Evolutionary conservation across 2,888 invertebrate genomes (phyloP), one percentile per base, ranked within the genome.

Genomic region (Schizaphis graminum): DNA sequence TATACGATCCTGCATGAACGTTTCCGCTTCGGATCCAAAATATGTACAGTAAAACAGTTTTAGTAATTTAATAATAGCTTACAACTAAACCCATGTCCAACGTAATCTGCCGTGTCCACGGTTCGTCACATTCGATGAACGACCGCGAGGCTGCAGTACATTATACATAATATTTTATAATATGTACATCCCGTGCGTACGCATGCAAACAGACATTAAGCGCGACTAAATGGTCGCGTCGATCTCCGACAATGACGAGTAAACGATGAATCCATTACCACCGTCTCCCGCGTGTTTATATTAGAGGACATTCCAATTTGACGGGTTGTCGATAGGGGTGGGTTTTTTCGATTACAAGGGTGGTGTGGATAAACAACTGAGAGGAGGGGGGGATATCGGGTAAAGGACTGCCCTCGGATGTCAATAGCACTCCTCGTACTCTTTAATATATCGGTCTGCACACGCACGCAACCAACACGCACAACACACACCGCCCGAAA

Each of bases 381-480:
- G 47, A 8, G 44, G 11, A 67, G 35, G 53, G 11, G 88, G 35
- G 53, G 28, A 24, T 77, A 77, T 57, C 11, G 84, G 84, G 47
- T 35, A 89, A 93, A 84, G 77, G 77, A 84, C 89, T 44, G 89
- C 85, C 84, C 93, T 90, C 86, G 90, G 35, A 90, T 67, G 93
- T 94, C 93, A 94, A 94, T 94, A 86, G 86, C 93, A 94, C 89
- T 84, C 89, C 56, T 89, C 77, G 53, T 56, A 53, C 89, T 89
- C 89, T 85, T 93, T 93, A 93, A 93, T 93, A 93, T 89, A 93
- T 93, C 89, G 89, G 93, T 89, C 56, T 56, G 28, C n/a, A 24
- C 49, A 77, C 67, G 24, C 53, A 53, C 53, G 53, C 88, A n/a
- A n/a, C 84, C 21, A 26, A 3, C 77, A 35, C 13, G 21, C 61